phyloP scores from a whole-genome alignment of 37 sponge, comb jelly and placozoan genomes.

The Ephydatia muelleri region DNA sequence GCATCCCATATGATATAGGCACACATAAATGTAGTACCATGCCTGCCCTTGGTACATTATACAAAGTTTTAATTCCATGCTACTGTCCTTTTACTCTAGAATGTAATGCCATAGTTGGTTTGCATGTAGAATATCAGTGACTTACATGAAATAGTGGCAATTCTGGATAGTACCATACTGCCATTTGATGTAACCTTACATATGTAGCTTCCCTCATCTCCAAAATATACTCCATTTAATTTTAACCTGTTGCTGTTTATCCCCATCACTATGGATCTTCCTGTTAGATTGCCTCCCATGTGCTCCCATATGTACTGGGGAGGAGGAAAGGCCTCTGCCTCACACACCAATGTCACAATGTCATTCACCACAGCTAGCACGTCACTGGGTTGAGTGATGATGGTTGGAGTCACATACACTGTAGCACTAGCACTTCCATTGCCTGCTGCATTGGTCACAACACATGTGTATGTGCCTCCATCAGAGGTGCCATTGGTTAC shows the following conservation, averaged over 20 bases:
- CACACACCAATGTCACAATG: slow-evolving; percentile 27
- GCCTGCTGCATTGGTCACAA: slow-evolving; percentile 68
- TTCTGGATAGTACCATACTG: not conserved
- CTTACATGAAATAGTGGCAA: too few relatives aligned
- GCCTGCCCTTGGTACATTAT: too few relatives aligned
- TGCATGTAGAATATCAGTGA: too few relatives aligned
- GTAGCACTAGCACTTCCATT: slow-evolving; percentile 7
- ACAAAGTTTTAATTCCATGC: too few relatives aligned
- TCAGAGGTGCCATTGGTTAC: slow-evolving; percentile 28
- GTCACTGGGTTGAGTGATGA: slow-evolving; percentile 14
- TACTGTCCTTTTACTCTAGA: too few relatives aligned
- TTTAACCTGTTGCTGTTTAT: not conserved
- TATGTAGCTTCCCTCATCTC: not conserved
- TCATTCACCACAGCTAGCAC: not conserved
- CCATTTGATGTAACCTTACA: not conserved
- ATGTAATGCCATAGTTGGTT: too few relatives aligned
- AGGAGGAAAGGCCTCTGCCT: slow-evolving; percentile 41
- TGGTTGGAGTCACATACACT: slow-evolving; percentile 22
- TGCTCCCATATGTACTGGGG: slow-evolving; percentile 28
- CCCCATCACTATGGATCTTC: not conserved
- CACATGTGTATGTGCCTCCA: slow-evolving; percentile 72
- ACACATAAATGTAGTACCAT: too few relatives aligned
- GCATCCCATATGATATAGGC: too few relatives aligned
- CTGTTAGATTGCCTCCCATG: not conserved
- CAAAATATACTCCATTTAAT: not conserved